Evolutionary conservation across 2,797 vertebrate genomes (phyloP).

Genomic region (Salarias fasciatus): DNA sequence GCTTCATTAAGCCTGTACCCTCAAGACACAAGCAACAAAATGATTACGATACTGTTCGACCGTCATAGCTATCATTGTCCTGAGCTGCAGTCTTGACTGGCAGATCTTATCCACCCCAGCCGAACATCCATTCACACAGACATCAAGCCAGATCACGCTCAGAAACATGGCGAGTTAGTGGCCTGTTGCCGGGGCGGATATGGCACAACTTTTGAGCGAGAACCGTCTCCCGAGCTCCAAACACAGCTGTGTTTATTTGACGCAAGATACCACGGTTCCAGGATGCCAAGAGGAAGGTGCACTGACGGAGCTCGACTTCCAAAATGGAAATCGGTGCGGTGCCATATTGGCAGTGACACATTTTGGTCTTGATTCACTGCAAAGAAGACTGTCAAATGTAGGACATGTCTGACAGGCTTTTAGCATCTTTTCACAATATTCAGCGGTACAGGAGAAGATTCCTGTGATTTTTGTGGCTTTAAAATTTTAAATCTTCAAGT

Average conservation of each 20-base stretch:
- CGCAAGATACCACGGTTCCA: slow-evolving; percentile 47
- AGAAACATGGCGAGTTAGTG: slow-evolving; percentile 58
- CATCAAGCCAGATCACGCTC: slow-evolving; percentile 46
- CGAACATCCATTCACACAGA: slow-evolving; percentile 49
- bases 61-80: slow-evolving; percentile 9
- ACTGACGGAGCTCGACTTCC: slow-evolving; percentile 29
- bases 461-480: no score
- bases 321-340: slow-evolving; percentile 35
- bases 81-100: slow-evolving; percentile 24
- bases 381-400: neutral
- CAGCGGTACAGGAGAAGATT: no score
- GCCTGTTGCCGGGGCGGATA: slow-evolving; percentile 62
- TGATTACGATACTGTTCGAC: no score
- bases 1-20: neutral
- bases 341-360: slow-evolving; percentile 12
- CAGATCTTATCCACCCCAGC: slow-evolving; percentile 19
- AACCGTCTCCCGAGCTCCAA: slow-evolving; percentile 57
- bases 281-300: slow-evolving; percentile 58
- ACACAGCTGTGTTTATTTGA: slow-evolving; percentile 75
- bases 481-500: slow-evolving; percentile 11
- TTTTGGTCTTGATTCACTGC: slow-evolving; percentile 4
- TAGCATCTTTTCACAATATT: neutral
- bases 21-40: no score
- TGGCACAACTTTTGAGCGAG: slow-evolving; percentile 52
- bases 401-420: neutral